phyloP scores from a whole-genome alignment of 2,888 invertebrate species.

The Napeogenes inachia region DNA sequence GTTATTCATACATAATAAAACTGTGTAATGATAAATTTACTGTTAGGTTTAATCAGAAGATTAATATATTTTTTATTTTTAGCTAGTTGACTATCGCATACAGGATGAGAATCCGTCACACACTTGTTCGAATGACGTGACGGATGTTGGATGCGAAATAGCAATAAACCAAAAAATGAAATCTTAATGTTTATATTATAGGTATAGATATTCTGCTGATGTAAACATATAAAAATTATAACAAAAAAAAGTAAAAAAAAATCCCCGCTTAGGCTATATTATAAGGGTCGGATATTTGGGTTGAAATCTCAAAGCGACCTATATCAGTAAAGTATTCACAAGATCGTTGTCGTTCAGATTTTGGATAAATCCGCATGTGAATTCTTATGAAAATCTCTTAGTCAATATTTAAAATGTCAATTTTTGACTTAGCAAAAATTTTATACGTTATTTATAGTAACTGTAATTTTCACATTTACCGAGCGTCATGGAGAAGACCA shows the following conservation, averaged over 20 bases:
- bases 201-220: conserved; percentile 72
- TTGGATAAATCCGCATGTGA: conserved; percentile 64
- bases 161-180: conserved; percentile 77
- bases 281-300: conserved; percentile 50
- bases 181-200: conserved; percentile 70
- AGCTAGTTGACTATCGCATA: conserved; percentile 74
- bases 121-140: conserved; percentile 45
- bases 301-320: conserved; percentile 64
- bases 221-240: conserved; percentile 71
- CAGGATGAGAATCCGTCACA: conserved; percentile 49
- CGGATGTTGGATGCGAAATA: conserved; percentile 62
- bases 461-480: conserved; percentile 65
- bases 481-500: conserved; percentile 72
- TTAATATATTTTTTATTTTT: conserved; percentile 78
- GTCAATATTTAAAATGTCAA: conserved; percentile 76
- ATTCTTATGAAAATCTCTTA: conserved; percentile 76
- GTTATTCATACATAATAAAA: conserved; percentile 73
- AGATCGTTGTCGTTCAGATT: conserved; percentile 44
- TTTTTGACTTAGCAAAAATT: conserved; percentile 77
- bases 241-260: conserved; percentile 68
- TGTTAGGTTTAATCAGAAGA: conserved; percentile 69
- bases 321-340: conserved; percentile 60
- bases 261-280: conserved; percentile 73
- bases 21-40: conserved; percentile 67
- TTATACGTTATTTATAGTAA: conserved; percentile 75